Base-by-base conservation (phyloP, 2,113 vertebrate genomes). In the Mesoclemmys tuberculata region DNA sequence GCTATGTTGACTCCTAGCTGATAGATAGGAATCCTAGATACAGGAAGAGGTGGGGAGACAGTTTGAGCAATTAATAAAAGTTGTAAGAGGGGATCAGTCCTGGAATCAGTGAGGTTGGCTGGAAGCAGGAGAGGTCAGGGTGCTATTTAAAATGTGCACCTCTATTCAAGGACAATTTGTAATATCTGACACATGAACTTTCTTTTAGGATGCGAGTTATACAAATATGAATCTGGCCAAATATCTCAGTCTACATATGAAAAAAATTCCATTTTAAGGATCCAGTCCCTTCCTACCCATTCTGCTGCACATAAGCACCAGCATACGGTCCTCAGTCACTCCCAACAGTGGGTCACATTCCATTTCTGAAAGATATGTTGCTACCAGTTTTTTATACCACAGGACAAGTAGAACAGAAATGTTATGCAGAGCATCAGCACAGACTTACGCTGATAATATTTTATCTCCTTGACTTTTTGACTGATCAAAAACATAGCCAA, bases 1-100 rank as follows among this genome's bases (percentile, higher is more conserved):
- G 51, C 86, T 85, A 24, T 94, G 91, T 48, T 91, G 93, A 93
- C 24, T 83, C 35, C 27, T 16, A 90, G 55, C 51, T 90, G 92
- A 94, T 81, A 46, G 1, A 83, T 92, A 44, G 41, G 38, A 87
- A 94, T 84, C 77, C 82, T 84, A 58, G 90, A 81, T 12, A 64
- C 10, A 38, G 48, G 4, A 87, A 78, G 49, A 54, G 31, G 61
- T 5, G 41, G 49, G 51, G 86, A 94, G 10, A 24, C 87, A 88
- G 89, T 82, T 21, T 95, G 58, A 87, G 10, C 55, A 26, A 21
- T 2, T 77, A 80, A 87, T 77, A 92, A 16, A 58, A 90, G 27
- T 24, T 27, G 78, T 11, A 75, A 83, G 5, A 44, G 82, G 71
- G 75, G 41, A 90, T 85, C n/a, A 75, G 83, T 27, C 38, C 79